Evolutionary conservation across 2,888 invertebrate genomes (phyloP), one percentile per base, ranked within the genome.

Genomic region (Chalcis sispes): DNA sequence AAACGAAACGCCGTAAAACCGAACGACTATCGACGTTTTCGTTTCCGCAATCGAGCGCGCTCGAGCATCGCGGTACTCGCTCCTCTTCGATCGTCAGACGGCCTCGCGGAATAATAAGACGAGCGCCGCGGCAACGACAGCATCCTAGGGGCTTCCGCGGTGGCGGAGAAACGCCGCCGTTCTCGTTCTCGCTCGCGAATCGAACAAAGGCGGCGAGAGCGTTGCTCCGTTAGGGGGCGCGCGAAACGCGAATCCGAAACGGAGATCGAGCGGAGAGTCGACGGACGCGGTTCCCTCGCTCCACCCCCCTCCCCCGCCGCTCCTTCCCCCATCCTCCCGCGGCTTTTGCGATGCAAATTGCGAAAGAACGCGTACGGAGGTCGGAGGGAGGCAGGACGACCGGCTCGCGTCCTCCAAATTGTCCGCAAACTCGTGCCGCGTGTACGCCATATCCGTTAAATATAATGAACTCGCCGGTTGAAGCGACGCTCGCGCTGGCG

Each of bases 261-360:
- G 80, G 79, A 77, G 76, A 81, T 79, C 74, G 72, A 5, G 10
- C 18, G n/a, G 2, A 27, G 7, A 29, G 18, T 3, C 20, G 58
- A n/a, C n/a, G n/a, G n/a, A n/a, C n/a, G n/a, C n/a, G n/a, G n/a
- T n/a, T n/a, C n/a, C n/a, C n/a, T n/a, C n/a, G n/a, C n/a, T n/a
- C n/a, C n/a, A n/a, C n/a, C n/a, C n/a, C n/a, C n/a, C n/a, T n/a
- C n/a, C n/a, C n/a, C n/a, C n/a, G n/a, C n/a, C n/a, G 25, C 10
- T 27, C 13, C 13, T 2, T 10, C 5, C 4, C 1, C 23, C 1
- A 71, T 66, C 69, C 70, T 50, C 42, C n/a, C 71, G 69, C 72
- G 64, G 82, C 82, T 83, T 85, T 84, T 84, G 83, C 84, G 86
- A 84, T 87, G 84, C 85, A 85, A 85, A 87, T 86, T 76, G 25